These are phyloP conservation scores for Clostera curtula DNA, from an alignment of 2,888 invertebrate species.

Conservation along the genomic window DNA sequence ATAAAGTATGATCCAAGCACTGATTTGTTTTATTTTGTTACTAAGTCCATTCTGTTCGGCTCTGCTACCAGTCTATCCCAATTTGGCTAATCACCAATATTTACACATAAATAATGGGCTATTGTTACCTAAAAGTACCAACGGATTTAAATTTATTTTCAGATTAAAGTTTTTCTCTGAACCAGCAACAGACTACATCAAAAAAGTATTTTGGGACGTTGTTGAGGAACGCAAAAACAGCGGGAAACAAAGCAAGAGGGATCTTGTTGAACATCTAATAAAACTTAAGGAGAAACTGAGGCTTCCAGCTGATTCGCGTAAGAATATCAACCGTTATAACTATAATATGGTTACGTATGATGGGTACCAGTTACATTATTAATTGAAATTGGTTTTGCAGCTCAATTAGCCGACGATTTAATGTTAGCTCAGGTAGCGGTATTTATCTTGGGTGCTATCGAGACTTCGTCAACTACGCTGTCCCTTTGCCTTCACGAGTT, in stretches of 20 bases:
- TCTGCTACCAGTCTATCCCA: too few species aligned
- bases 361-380: too few species aligned
- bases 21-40: too few species aligned
- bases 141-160: slow-evolving; percentile 10
- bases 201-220: slow-evolving; percentile 41
- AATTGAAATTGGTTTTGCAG: too few species aligned
- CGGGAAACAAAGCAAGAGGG: slow-evolving; percentile 30
- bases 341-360: too few species aligned
- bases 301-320: slow-evolving; percentile 38
- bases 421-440: slow-evolving; percentile 56
- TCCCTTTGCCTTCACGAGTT: slow-evolving; percentile 43
- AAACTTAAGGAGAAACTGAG: slow-evolving; percentile 46
- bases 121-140: too few species aligned
- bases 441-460: slow-evolving; percentile 52
- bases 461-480: slow-evolving; percentile 49
- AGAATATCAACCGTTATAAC: slow-evolving; percentile 15
- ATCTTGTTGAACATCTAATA: slow-evolving; percentile 48
- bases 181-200: slow-evolving; percentile 43
- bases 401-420: slow-evolving; percentile 45
- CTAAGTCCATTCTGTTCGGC: too few species aligned
- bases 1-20: too few species aligned
- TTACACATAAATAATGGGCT: too few species aligned
- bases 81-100: too few species aligned
- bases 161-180: slow-evolving; percentile 50
- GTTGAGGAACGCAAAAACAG: slow-evolving; percentile 35